Evolutionary conservation across 2,888 invertebrate species (phyloP).

Genomic region (Isoperla grammatica): DNA sequence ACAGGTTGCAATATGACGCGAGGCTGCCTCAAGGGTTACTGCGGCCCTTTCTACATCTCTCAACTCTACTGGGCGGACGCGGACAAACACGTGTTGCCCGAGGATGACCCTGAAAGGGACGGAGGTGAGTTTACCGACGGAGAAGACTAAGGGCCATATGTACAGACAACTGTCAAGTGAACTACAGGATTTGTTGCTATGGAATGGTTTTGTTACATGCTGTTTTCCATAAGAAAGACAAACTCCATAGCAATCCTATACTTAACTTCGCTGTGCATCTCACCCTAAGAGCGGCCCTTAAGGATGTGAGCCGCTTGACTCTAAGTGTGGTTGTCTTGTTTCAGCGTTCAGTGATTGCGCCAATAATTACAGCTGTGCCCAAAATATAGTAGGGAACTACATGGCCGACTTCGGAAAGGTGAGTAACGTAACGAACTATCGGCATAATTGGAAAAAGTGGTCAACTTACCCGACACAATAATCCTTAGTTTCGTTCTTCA

Average conservation of each 20-base stretch:
- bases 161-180: too few species aligned
- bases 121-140: slow-evolving; percentile 45
- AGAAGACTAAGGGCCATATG: background rate
- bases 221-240: too few species aligned
- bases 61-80: slow-evolving; percentile 61
- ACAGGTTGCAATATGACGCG: slow-evolving; percentile 50
- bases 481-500: too few species aligned
- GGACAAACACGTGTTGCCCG: slow-evolving; percentile 52
- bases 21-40: slow-evolving; percentile 52
- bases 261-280: too few species aligned
- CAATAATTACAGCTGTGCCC: slow-evolving; percentile 52
- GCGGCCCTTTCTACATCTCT: slow-evolving; percentile 59
- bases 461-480: too few species aligned
- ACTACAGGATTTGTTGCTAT: too few species aligned
- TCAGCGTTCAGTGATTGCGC: slow-evolving; percentile 61
- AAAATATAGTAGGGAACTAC: slow-evolving; percentile 54
- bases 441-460: too few species aligned
- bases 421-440: too few species aligned
- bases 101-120: slow-evolving; percentile 51
- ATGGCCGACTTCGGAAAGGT: slow-evolving; percentile 55
- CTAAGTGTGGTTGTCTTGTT: slow-evolving; percentile 35
- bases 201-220: too few species aligned
- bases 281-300: too few species aligned
- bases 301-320: too few species aligned
- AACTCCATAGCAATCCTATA: too few species aligned